Evolutionary conservation across 2,797 vertebrate genomes (phyloP).

Genomic region (Chrosomus eos): DNA sequence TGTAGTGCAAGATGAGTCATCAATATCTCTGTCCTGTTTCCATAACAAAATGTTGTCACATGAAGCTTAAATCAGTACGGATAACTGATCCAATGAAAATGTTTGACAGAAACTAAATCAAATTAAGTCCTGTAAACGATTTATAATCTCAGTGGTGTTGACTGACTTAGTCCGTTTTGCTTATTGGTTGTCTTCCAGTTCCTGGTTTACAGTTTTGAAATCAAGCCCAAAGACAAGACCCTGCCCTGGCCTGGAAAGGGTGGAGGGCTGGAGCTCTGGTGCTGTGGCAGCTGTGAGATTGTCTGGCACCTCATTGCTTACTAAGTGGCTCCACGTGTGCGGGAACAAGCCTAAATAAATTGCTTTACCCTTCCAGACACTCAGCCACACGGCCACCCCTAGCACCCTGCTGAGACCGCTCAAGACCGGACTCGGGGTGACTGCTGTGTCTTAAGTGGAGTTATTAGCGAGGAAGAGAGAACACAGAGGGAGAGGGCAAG

Average conservation of each 20-base stretch:
- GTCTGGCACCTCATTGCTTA: conserved; percentile 78
- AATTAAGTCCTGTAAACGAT: neutral
- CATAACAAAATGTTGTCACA: neutral
- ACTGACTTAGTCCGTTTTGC: neutral
- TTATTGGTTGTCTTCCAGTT: conserved; percentile 22
- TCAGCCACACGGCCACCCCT: conserved; percentile 60
- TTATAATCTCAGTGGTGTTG: neutral
- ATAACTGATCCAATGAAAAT: neutral
- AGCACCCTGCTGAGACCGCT: conserved; percentile 49
- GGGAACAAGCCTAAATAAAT: conserved; percentile 72
- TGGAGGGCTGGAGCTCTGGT: conserved; percentile 51
- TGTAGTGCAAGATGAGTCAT: neutral
- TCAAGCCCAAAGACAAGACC: neutral
- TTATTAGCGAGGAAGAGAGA: conserved; percentile 72
- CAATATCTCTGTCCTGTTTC: neutral
- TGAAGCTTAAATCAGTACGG: neutral
- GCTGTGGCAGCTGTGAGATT: conserved; percentile 71
- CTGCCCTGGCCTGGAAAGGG: conserved; percentile 13
- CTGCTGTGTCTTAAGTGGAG: conserved; percentile 72
- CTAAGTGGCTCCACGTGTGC: conserved; percentile 80
- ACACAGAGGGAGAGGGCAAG: conserved; percentile 35
- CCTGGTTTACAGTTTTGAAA: conserved; percentile 34
- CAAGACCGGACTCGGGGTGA: conserved; percentile 61
- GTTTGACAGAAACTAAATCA: conserved; percentile 1
- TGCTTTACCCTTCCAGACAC: conserved; percentile 54